Conservation (phyloP, 2,797 vertebrate genomes). For the Myotis planiceps region DNA sequence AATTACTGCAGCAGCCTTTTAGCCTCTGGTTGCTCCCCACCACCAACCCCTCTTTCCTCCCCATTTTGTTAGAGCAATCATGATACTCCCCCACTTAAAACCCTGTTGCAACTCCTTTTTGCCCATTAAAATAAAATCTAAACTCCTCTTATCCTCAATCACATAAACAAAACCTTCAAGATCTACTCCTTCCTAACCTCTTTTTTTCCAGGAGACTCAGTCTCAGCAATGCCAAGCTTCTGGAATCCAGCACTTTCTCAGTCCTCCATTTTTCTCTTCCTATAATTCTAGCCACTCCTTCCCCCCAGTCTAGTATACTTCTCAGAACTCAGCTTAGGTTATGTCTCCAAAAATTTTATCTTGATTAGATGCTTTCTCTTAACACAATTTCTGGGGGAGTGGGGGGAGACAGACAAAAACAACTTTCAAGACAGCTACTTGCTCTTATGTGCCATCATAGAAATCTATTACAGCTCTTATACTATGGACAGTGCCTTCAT, state of each 20-base stretch:
- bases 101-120: not conserved
- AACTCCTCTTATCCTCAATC: slow-evolving; percentile 5
- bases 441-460: not conserved
- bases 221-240: not conserved
- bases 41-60: not conserved
- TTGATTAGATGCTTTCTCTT: not conserved
- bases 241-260: not conserved
- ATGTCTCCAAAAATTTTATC: not conserved
- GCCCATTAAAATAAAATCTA: not conserved
- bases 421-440: not conserved
- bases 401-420: not conserved
- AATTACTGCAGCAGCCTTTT: not conserved
- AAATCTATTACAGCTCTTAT: not conserved
- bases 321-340: not conserved
- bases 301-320: not conserved
- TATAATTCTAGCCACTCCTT: not conserved
- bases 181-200: not conserved
- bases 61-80: not conserved
- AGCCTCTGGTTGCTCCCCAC: not conserved
- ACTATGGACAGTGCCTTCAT: not conserved
- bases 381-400: not conserved
- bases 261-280: not conserved
- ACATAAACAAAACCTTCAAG: not conserved
- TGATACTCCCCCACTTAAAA: not conserved
- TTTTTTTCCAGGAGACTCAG: not conserved